Evolutionary conservation across 2,888 invertebrate species (phyloP).

Genomic region (Cerceris rybyensis): DNA sequence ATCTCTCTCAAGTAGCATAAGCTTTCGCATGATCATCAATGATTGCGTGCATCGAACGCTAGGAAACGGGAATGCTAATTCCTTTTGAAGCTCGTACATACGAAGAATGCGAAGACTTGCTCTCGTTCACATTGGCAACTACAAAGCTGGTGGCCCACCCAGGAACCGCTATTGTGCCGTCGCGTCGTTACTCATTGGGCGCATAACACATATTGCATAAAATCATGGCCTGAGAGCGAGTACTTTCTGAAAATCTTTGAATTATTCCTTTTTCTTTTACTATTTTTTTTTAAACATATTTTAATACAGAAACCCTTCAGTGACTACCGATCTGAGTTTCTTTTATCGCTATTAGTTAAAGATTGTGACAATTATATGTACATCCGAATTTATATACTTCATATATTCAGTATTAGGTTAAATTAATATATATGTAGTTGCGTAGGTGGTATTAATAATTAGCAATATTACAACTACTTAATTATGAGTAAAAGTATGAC

Average conservation of each 20-base stretch:
- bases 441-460: too few relatives aligned
- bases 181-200: slow-evolving; percentile 50
- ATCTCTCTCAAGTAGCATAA: too few relatives aligned
- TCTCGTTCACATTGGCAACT: slow-evolving; percentile 41
- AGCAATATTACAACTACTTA: too few relatives aligned
- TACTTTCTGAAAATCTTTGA: background rate
- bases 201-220: slow-evolving; percentile 55
- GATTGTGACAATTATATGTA: too few relatives aligned
- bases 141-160: slow-evolving; percentile 61
- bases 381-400: too few relatives aligned
- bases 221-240: slow-evolving; percentile 35
- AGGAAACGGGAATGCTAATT: slow-evolving; percentile 24
- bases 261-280: background rate
- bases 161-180: slow-evolving; percentile 55
- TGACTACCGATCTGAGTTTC: background rate
- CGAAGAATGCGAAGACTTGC: slow-evolving; percentile 37
- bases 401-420: too few relatives aligned
- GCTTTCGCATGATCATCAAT: background rate
- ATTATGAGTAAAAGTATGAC: too few relatives aligned
- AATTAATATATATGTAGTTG: too few relatives aligned
- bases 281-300: background rate
- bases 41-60: slow-evolving; percentile 9
- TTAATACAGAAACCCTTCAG: slow-evolving; percentile 6
- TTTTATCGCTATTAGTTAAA: slow-evolving; percentile 6
- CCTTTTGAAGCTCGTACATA: slow-evolving; percentile 22